Base-by-base conservation (phyloP, 2,888 invertebrate genomes). In the Cephus spinipes region DNA sequence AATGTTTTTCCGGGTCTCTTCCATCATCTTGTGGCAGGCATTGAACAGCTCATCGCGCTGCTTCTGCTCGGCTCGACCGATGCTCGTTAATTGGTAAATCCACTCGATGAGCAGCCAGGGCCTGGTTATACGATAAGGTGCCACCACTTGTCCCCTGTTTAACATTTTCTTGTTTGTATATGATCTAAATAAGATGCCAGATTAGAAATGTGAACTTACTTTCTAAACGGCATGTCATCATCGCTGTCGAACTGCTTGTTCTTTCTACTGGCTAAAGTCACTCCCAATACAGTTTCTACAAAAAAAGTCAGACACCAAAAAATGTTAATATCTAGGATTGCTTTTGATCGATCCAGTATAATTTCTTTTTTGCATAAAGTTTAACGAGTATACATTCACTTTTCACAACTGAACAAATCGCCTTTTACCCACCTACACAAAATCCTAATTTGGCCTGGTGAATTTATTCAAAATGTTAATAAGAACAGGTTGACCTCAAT, bases 81-180 rank as follows among this genome's bases (percentile, higher is more conserved):
- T 86, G 68, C 92, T 91, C 0, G 94, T 94, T 83, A 93, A 89
- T 79, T 92, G 92, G 85, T 94, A 94, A 80, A 94, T 87, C 82
- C 91, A 92, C 79, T 94, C 93, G 12, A 94, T 86, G 12, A 94
- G 86, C 11, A 94, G 87, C 94, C 94, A 94, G 0, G 94, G 94
- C 69, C 92, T 92, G 0, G 91, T 83, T 23, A 94, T 85, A 55
- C 94, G 92, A 68, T 93, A 91, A 0, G 92, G 91, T 15, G 93
- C 89, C 73, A 92, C 89, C 0, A 94, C 87, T 88, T 94, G 92
- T 0, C 94, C 94, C 79, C 94, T 94, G 83, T 76, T 55, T 55
- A 23, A 55, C 23, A 55, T 55, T 23, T 23, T 23, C 55, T 9
- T 55, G 9, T 55, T 55, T 23, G 55, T 55, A 90, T 89, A 73